These are phyloP conservation scores for Drosophila paulistorum DNA, from an alignment of 1,140 invertebrate genomes.

Conservation along the genomic window DNA sequence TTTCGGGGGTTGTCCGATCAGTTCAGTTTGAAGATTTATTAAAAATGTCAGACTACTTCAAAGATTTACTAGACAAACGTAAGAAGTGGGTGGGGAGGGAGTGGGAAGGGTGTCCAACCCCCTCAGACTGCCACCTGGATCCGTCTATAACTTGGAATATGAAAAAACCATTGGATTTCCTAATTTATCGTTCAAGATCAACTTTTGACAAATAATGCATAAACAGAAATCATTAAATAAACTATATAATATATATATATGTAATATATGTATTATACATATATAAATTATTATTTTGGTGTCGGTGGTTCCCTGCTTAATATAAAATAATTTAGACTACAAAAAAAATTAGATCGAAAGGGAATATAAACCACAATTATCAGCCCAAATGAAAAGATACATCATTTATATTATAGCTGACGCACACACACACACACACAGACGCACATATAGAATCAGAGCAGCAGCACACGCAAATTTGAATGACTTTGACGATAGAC, in stretches of 20 bases:
- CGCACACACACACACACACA: constrained; percentile 20
- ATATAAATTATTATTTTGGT: background rate
- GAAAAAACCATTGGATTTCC: too few relatives aligned
- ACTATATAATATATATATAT: background rate
- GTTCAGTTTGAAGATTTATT: too few relatives aligned
- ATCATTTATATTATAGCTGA: background rate
- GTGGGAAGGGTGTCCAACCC: too few relatives aligned
- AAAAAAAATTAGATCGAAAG: background rate
- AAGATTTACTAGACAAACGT: too few relatives aligned
- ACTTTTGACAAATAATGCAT: too few relatives aligned
- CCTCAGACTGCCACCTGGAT: too few relatives aligned
- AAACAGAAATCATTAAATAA: background rate
- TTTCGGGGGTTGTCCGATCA: too few relatives aligned
- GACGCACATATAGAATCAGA: constrained; percentile 18
- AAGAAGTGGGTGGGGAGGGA: too few relatives aligned
- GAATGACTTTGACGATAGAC: background rate
- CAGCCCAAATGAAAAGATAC: background rate
- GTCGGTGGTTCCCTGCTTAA: background rate
- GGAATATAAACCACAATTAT: background rate
- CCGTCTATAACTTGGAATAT: too few relatives aligned
- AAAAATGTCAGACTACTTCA: too few relatives aligned
- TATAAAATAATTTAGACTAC: background rate
- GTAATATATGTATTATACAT: too few relatives aligned
- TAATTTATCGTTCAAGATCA: too few relatives aligned
- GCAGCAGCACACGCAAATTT: constrained; percentile 26